Evolutionary conservation across 1,140 invertebrate species (phyloP).

Genomic region (Lucilia cuprina): DNA sequence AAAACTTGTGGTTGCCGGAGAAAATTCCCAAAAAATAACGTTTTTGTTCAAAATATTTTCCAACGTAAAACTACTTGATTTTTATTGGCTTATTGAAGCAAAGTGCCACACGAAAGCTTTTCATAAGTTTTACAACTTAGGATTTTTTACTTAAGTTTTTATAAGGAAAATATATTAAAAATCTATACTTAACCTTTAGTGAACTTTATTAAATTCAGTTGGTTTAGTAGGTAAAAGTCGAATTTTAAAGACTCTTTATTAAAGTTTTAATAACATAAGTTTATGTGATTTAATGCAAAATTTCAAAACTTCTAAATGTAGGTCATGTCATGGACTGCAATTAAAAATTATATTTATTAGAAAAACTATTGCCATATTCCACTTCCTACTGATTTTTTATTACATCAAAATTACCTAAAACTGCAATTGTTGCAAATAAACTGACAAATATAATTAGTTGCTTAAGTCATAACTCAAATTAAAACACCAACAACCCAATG

Average conservation of each 20-base stretch:
- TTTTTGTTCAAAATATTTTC: background rate
- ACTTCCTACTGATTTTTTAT: background rate
- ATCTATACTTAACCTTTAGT: background rate
- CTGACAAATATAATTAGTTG: too few relatives aligned
- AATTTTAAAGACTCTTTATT: background rate
- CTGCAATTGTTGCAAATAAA: background rate
- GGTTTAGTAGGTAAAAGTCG: background rate
- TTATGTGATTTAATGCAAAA: too few relatives aligned
- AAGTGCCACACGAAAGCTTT: background rate
- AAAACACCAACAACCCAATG: background rate
- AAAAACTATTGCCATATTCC: too few relatives aligned
- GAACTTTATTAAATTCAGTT: background rate
- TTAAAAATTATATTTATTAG: too few relatives aligned
- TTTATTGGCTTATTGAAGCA: conserved; percentile 1
- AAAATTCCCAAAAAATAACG: background rate
- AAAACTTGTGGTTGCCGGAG: background rate
- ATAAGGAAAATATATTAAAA: background rate
- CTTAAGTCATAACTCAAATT: too few relatives aligned
- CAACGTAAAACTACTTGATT: background rate
- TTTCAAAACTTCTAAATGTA: too few relatives aligned
- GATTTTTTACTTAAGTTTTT: background rate
- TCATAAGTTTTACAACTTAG: background rate
- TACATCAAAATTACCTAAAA: background rate
- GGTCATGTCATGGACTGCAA: too few relatives aligned
- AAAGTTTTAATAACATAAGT: too few relatives aligned